Base-by-base conservation (phyloP, 2,113 vertebrate species). In the Emydura subglobosa region DNA sequence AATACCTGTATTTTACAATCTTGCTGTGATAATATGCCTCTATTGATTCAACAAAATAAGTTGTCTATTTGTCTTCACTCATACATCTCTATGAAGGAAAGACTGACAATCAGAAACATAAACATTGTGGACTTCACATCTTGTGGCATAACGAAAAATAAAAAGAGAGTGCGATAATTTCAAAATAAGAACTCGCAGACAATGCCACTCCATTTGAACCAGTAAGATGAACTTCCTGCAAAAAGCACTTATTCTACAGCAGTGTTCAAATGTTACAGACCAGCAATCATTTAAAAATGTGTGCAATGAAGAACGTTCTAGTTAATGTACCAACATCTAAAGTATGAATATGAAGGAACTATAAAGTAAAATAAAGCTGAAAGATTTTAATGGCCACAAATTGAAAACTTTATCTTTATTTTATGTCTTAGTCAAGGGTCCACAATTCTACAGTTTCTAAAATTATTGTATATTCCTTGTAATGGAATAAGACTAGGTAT, bases 1-100 rank as follows among this genome's bases (percentile, higher is more conserved):
- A 98, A 97, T 96, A 97, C 97, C 98, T 97, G 98, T 98, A 98
- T 98, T 72, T 72, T 98, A 98, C 97, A 97, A 98, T 93, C 98
- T 98, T 97, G 98, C 98, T 98, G 98, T 97, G 98, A 98, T 98
- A 98, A 98, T 98, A 83, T 22, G 78, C 94, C 84, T 96, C 97
- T 96, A 98, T 98, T 98, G 98, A 98, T 97, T 98, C 98, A 96
- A 97, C 97, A 97, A 93, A 98, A 97, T 91, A 97, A 98, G 95
- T 97, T 98, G 97, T 97, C 98, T 98, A 93, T 98, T 98, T 98
- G 96, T 97, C 97, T 98, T 97, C 96, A 68, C 95, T 96, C 91
- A 92, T 42, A 95, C 96, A 93, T 98, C 89, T 61, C 94, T 96
- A 39, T 85, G 95, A 98, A 97, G 96, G 96, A 88, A 95, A 97